Percentiles rank a stretch among this genome's conserved stretches.
Conservation (phyloP, 2,888 invertebrate genomes). For the Cryptophagus acutangulus region DNA sequence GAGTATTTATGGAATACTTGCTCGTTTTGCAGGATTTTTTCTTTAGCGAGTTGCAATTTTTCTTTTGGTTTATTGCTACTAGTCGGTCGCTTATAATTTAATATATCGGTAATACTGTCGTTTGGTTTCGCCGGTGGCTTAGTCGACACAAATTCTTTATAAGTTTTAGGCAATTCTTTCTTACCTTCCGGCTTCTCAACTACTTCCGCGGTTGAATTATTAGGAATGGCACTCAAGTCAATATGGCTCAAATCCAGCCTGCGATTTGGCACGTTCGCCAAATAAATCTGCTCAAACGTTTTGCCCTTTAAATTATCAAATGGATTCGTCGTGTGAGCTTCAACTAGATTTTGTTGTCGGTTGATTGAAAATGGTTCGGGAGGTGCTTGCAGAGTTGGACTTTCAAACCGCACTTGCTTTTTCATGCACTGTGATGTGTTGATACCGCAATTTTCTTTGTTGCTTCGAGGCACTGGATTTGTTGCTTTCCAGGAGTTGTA, state of each 20-base stretch:
- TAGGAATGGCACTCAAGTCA: constrained; percentile 30
- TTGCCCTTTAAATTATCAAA: constrained; percentile 19
- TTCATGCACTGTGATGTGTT: constrained; percentile 24
- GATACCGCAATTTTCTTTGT: constrained; percentile 22
- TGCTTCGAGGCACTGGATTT: constrained; percentile 30
- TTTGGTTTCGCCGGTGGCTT: neutral
- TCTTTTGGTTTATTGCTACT: constrained; percentile 1
- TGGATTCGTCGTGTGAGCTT: neutral
- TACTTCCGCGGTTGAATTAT: too few relatives aligned
- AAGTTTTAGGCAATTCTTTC: constrained; percentile 27
- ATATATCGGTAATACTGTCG: constrained; percentile 32
- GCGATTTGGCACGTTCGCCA: constrained; percentile 45
- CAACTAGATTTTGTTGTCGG: neutral
- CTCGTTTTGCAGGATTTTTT: too few relatives aligned
- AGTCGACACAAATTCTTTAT: constrained; percentile 28
- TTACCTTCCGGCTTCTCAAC: too few relatives aligned
- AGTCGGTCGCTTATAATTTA: constrained; percentile 29
- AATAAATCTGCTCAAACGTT: constrained; percentile 43
- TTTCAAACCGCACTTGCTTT: constrained; percentile 45
- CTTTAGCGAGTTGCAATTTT: too few relatives aligned
- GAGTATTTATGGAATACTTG: constrained; percentile 3
- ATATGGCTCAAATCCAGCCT: constrained; percentile 44
- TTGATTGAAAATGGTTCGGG: constrained; percentile 16
- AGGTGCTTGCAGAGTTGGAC: constrained; percentile 24
- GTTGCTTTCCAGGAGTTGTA: constrained; percentile 37